Evolutionary conservation across 30 jellyfish, hydroid and myxozoan species (phyloP), one percentile per base, ranked within the genome.

Genomic region (Aurelia sp.): DNA sequence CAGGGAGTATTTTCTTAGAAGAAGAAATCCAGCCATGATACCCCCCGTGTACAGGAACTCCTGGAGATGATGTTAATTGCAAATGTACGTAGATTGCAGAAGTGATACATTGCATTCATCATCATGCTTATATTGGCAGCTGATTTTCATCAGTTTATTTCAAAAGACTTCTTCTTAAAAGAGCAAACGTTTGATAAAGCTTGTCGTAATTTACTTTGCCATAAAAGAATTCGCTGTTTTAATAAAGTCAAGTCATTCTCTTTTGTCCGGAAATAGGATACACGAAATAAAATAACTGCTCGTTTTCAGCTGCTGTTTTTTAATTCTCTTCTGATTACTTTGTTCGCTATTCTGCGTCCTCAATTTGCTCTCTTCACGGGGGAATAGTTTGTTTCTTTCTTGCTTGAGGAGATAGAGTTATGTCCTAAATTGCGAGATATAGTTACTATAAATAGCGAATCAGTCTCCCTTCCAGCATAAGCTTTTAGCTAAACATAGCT

Each of bases 311-410:
- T 84, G 93, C 82, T 48, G 81, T 62, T 58, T 55, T 84, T 84
- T 84, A 84, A 84, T 84, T 84, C 93, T 50, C 93, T 84, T 84
- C 93, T 84, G 81, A 84, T 84, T 84, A 86, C 93, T 71, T 76
- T 58, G 87, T 71, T 76, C 63, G 73, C 77, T 48, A 48, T 67
- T 78, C 66, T 84, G 73, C 79, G 75, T 59, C 84, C 53, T 71
- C 74, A 62, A 73, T 72, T 71, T 60, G 16, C 31, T 18, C 13
- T 4, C 33, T n/a, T 12, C 37, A 72, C 81, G 86, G 93, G 93
- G 85, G 87, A 20, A n/a, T 35, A 13, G 51, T 61, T 53, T 7
- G 3, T 21, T 18, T n/a, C 55, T 44, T 7, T 44, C 55, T 44
- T 10, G 0, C 15, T 10, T 7, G 15, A 44, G 1, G 15, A 44